Base-by-base conservation (phyloP, 2,113 vertebrate species). In the Tachysurus vachellii region DNA sequence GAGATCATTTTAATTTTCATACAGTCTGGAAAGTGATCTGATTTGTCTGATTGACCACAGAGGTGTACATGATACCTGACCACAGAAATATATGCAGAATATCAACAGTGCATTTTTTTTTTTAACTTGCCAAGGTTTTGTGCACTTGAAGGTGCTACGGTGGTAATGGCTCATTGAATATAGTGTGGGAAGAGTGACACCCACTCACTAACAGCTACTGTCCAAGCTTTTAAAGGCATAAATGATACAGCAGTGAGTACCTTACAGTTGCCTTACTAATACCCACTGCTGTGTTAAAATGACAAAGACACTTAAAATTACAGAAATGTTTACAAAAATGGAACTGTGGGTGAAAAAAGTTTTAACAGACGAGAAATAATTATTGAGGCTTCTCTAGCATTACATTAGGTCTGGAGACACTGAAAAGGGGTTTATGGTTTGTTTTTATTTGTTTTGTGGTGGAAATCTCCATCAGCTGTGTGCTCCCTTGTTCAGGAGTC, bases 181-280 rank as follows among this genome's bases (percentile, higher is more conserved):
- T 53, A 57, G 61, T 79, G 31, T 70, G 31, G 62, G 23, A 57
- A 86, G 56, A 50, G 28, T n/a, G 61, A 79, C 73, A 80, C 23
- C 44, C 84, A 79, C 85, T 19, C 28, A 80, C 62, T 57, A 57
- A 26, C 61, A 42, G 50, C 54, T 61, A 50, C 16, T 85, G 71
- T 76, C 14, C 71, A 77, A 31, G 31, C 50, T 28, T 56, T 28
- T 56, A 7, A 54, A 85, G 19, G 59, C 62, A 10, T 50, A 85
- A 31, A 85, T 54, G 26, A 54, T 54, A 50, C 84, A 62, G 53
- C 14, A 62, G n/a, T 26, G 19, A 26, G 42, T 50, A 47, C 26
- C 10, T 44, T 26, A 5, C 21, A 47, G 19, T 75, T 75, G 44
- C 47, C 71, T 76, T 76, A 50, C 21, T 76, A 14, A 50, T 76